Evolutionary conservation across 2,797 vertebrate species (phyloP), one percentile per base, ranked within the genome.

Genomic region (Fistularia tabacaria): DNA sequence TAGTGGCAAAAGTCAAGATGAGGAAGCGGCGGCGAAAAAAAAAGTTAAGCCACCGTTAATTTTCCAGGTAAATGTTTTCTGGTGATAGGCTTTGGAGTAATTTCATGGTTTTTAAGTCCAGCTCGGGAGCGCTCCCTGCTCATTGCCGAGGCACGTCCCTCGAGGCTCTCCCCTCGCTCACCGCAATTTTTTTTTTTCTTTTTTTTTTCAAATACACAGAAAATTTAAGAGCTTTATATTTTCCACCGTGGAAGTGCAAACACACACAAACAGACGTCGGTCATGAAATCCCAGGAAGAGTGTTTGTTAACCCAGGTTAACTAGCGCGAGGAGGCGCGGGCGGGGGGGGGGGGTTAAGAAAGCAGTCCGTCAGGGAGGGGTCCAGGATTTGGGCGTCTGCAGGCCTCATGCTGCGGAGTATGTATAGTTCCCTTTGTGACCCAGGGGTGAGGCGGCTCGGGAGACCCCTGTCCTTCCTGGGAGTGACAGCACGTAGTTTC

Each of bases 101-200:
- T 91, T 92, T 90, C 87, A 90, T 81, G 88, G 64, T 82, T 87
- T 88, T 90, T 84, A 85, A 86, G 74, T 79, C 66, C 74, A 74
- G 66, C 59, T 65, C 40, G 43, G 83, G 58, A 77, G 52, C 38
- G 42, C 60, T 81, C 75, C 72, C 71, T 56, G 60, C 75, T 87
- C 77, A 83, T 88, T 85, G 81, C 65, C 7, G 54, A 57, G 59
- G 57, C 14, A 9, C 7, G 44, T 80, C 66, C 66, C 73, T 59
- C 49, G 55, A 14, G 57, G 62, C 71, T 9, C 46, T 25, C 25
- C 25, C 71, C 66, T 50, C 57, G 50, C 76, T 76, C 54, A 10
- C 42, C 37, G n/a, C 58, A 72, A 57, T 77, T 80, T 72, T 66
- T 41, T 6, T 11, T 9, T 7, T 43, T 8, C 14, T 41, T 51